Percentiles rank a stretch among this genome's conserved stretches.
phyloP scores from a whole-genome alignment of 2,113 vertebrate species.

The Nymphicus hollandicus region DNA sequence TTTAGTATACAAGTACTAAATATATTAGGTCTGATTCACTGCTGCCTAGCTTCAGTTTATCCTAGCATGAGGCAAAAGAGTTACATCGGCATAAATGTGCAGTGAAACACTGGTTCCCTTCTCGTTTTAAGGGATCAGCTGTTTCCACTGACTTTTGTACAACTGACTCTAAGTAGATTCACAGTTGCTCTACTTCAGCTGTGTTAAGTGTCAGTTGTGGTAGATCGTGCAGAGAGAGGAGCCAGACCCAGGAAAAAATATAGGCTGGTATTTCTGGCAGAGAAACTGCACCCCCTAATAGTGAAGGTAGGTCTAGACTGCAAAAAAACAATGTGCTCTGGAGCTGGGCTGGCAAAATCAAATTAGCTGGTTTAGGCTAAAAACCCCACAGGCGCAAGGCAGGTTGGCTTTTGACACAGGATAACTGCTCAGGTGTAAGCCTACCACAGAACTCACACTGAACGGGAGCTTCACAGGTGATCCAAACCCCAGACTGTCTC shows the following conservation, averaged over 20 bases:
- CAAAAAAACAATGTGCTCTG: background rate
- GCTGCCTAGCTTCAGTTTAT: conserved; percentile 26
- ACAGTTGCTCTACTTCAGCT: background rate
- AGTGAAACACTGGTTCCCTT: background rate
- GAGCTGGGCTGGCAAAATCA: background rate
- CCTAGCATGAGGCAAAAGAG: background rate
- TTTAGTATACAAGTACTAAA: conserved; percentile 34
- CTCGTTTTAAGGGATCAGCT: conserved; percentile 33
- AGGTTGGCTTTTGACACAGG: background rate
- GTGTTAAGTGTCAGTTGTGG: background rate
- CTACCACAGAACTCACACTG: background rate
- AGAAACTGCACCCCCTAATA: background rate
- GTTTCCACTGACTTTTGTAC: conserved; percentile 15
- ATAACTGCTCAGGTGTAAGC: background rate
- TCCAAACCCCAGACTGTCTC: background rate
- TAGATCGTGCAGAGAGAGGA: background rate
- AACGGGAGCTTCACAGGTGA: background rate
- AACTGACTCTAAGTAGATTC: background rate
- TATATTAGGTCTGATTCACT: conserved; percentile 35
- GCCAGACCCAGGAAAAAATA: conserved; percentile 18
- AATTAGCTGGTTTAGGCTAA: background rate
- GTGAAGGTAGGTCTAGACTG: background rate
- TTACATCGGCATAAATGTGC: background rate
- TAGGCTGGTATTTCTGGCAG: conserved; percentile 35
- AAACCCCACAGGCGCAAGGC: background rate